Evolutionary conservation across 2,888 invertebrate species (phyloP), one percentile per base, ranked within the genome.

Genomic region (Drosophila mayaguana): DNA sequence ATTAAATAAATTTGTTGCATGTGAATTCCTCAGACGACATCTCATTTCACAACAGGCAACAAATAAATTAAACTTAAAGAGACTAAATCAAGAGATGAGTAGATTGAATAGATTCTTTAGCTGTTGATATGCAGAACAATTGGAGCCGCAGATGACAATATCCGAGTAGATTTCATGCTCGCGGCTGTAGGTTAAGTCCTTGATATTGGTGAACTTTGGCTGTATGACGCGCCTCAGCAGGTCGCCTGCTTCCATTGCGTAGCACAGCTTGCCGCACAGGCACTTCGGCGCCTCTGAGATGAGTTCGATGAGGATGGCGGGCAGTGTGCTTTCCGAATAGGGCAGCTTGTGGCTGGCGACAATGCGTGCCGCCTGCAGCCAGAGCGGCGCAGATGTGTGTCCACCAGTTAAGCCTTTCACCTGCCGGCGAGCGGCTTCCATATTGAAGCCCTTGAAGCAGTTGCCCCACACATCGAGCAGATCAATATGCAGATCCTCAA

Each of bases 131-230:
- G 81, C 82, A 53, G 71, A 80, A 56, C 92, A 93, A 14, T 69
- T 78, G 1, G 81, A 57, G 16, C 92, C 91, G 50, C 92, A 93
- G 28, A 92, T 69, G 20, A 92, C 90, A 18, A 91, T 86, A 70
- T 93, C 92, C 1, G 90, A 88, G 71, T 92, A 92, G 45, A 93
- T 92, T 54, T 91, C 79, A 66, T 91, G 92, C 80, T 92, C 92
- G 9, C 92, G 88, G 65, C 91, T 93, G 36, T 92, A 92, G 0
- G 91, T 86, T 1, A 93, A 81, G 63, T 91, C 80, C 53, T 92
- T 92, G 20, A 92, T 85, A 67, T 92, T 91, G 20, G 83, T 83
- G 59, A 93, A 88, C 36, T 90, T 91, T 0, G 92, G 88, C 73
- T 91, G 81, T 1, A 83, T 79, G 0, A 91, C 91, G 11, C 92